Base-by-base conservation (phyloP, 2,113 vertebrate species). In the Oncorhynchus mykiss region DNA sequence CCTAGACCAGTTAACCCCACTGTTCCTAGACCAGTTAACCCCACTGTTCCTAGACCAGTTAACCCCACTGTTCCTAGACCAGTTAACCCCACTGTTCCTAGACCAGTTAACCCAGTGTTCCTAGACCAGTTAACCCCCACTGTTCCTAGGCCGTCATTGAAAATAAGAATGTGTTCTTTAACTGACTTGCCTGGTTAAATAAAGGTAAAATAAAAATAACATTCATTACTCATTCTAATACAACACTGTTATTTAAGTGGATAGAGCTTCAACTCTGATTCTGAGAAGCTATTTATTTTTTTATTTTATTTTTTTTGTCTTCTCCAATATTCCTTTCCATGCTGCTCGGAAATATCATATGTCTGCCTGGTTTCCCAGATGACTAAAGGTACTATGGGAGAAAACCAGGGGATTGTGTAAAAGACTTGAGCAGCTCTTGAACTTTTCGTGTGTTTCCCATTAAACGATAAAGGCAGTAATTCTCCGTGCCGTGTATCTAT, bases 391-490 rank as follows among this genome's bases (percentile, higher is more conserved):
- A 20, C 14, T 20, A 57, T 0, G 70, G 70, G 59, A 73, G 71
- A 25, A 71, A 77, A 72, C 64, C 22, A 70, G 57, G 45, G 74
- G 81, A 76, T 71, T 78, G 22, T 54, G 49, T 80, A 71, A 68
- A 85, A 93, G 92, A 92, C 87, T 92, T 91, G 89, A 91, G 91
- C 90, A 93, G 92, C 90, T 89, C 83, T 83, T 92, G 89, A 93
- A 93, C 93, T 87, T 90, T 91, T 93, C 91, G 91, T 39, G 8
- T 72, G 83, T 94, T 92, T 91, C 92, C 89, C 92, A 91, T 85
- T 62, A 93, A 94, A 94, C 92, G 95, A 95, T 93, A 92, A 91
- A 91, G 92, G 92, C 92, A 91, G 92, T 94, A 94, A 85, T 93
- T 93, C 94, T 93, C 78, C 93, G 92, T 85, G 72, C 92, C 76